phyloP scores from a whole-genome alignment of 2,797 vertebrate genomes.

The Alcedo atthis region DNA sequence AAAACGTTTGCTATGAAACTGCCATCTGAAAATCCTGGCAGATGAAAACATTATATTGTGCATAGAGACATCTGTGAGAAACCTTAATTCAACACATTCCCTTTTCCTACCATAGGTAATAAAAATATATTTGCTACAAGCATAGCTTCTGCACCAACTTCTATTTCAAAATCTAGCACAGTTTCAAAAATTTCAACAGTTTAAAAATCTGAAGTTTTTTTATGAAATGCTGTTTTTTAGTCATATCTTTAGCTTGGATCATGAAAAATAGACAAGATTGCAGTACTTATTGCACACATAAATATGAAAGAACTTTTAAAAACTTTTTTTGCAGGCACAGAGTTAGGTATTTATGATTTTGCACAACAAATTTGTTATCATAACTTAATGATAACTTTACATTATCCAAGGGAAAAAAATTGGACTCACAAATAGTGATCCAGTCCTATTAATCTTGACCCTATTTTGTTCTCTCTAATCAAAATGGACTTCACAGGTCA shows the following conservation, averaged over 20 bases:
- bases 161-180: neutral
- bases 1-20: neutral
- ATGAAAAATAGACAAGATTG: neutral
- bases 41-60: neutral
- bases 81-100: neutral
- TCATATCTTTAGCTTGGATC: neutral
- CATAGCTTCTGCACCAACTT: neutral
- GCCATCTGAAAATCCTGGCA: neutral
- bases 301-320: conserved; percentile 4
- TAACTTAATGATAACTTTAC: neutral
- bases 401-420: neutral
- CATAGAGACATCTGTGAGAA: neutral
- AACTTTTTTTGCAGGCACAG: neutral
- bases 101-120: neutral
- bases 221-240: neutral
- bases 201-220: neutral
- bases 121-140: neutral
- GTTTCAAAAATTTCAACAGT: neutral
- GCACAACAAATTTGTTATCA: neutral
- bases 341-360: neutral
- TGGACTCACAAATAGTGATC: neutral
- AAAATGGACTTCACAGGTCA: neutral
- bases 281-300: neutral
- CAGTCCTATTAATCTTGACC: neutral
- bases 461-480: neutral